Evolutionary conservation across 2,113 vertebrate genomes (phyloP).

Genomic region (Oncorhynchus mykiss): DNA sequence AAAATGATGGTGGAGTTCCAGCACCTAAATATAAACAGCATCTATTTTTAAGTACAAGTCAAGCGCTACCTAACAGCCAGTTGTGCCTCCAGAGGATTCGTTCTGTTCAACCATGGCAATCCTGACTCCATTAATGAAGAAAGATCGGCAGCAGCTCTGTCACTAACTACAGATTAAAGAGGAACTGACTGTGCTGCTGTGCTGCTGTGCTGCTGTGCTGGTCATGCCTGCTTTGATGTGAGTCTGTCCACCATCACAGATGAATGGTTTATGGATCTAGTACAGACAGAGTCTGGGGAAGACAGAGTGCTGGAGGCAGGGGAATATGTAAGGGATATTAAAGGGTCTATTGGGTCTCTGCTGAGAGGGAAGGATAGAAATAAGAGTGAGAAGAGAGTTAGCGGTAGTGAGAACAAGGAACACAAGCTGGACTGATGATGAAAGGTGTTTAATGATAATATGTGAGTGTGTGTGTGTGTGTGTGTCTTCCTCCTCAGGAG

Average conservation of each 20-base stretch:
- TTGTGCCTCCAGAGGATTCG: not conserved
- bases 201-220: not conserved
- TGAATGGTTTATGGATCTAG: not conserved
- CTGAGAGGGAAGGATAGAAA: too few species aligned
- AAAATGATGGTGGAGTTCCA: too few species aligned
- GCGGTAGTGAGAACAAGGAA: too few species aligned
- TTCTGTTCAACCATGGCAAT: conserved; percentile 14
- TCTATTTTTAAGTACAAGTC: too few species aligned
- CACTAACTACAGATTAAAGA: conserved; percentile 17
- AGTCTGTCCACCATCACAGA: not conserved
- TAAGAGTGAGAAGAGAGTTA: too few species aligned
- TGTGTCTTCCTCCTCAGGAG: not conserved
- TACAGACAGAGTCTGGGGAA: too few species aligned
- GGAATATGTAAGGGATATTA: too few species aligned
- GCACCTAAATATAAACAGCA: too few species aligned
- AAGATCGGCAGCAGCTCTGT: not conserved
- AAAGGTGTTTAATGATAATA: too few species aligned
- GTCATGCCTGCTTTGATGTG: not conserved
- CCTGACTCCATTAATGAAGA: not conserved
- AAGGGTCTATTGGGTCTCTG: too few species aligned
- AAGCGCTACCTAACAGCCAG: not conserved
- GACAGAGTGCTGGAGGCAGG: not conserved
- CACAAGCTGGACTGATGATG: too few species aligned
- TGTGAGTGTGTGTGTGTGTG: too few species aligned
- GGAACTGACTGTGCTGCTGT: not conserved